phyloP scores from a whole-genome alignment of 2,113 vertebrate genomes.

The Tricholaema leucomelas region DNA sequence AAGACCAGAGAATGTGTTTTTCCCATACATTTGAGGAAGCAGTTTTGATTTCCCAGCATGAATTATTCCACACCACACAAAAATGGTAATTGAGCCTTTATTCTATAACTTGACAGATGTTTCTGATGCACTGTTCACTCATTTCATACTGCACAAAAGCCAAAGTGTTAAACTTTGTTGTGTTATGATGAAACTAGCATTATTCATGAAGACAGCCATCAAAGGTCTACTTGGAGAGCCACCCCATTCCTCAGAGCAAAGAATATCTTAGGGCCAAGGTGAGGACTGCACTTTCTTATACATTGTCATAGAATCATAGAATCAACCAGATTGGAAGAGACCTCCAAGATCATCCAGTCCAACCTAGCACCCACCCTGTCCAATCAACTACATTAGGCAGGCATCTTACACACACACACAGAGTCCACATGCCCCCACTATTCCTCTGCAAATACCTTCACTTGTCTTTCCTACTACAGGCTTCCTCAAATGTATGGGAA shows the following conservation, averaged over 20 bases:
- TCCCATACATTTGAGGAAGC: constrained; percentile 17
- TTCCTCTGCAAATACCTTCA: too few relatives aligned
- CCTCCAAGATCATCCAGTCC: too few relatives aligned
- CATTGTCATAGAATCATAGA: too few relatives aligned
- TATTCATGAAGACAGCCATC: constrained; percentile 61
- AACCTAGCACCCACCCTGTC: too few relatives aligned
- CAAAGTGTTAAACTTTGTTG: constrained; percentile 62
- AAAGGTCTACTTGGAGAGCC: neutral
- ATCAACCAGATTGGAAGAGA: too few relatives aligned
- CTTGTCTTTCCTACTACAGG: too few relatives aligned
- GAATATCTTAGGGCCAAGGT: neutral
- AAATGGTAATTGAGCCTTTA: constrained; percentile 68
- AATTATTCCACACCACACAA: constrained; percentile 65
- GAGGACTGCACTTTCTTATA: neutral
- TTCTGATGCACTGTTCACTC: constrained; percentile 56
- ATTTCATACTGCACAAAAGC: constrained; percentile 52
- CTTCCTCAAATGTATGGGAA: constrained; percentile 21
- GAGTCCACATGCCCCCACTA: too few relatives aligned
- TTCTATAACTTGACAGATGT: constrained; percentile 71
- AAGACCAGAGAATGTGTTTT: constrained; percentile 44
- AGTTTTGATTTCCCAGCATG: constrained; percentile 61
- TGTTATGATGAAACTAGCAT: constrained; percentile 25
- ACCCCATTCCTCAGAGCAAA: neutral
- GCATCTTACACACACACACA: too few relatives aligned
- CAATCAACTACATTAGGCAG: too few relatives aligned